Evolutionary conservation across 2,797 vertebrate species (phyloP).

Genomic region (Dryobates pubescens): DNA sequence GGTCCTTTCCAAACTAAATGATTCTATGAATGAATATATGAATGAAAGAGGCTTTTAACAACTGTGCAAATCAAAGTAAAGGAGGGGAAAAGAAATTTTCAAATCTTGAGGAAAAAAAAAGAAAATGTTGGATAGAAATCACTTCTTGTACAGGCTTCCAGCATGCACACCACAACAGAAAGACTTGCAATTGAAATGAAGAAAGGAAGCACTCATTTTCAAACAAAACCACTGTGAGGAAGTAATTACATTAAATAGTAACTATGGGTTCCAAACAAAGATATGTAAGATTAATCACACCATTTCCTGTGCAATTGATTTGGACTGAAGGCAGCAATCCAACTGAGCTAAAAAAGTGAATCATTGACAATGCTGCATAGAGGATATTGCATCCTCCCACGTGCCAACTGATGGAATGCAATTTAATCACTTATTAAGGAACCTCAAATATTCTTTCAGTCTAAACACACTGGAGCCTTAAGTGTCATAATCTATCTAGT

Average conservation of each 20-base stretch:
- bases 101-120: not conserved
- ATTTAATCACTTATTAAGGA: not conserved
- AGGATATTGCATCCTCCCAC: not conserved
- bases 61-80: not conserved
- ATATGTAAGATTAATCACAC: not conserved
- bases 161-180: not conserved
- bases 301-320: not conserved
- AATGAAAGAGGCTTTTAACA: not conserved
- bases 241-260: slow-evolving; percentile 22
- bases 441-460: not conserved
- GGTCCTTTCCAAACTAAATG: too few species aligned
- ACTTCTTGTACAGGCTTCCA: not conserved
- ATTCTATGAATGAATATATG: too few species aligned
- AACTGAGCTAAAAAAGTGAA: not conserved
- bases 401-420: not conserved
- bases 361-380: not conserved
- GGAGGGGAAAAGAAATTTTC: fast-evolving
- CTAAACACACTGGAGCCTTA: not conserved
- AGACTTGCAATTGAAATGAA: not conserved
- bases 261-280: not conserved
- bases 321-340: not conserved
- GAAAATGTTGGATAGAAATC: not conserved
- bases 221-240: not conserved
- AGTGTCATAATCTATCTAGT: fast-evolving
- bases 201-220: not conserved